Conservation (phyloP, 2,888 invertebrate species). For the Melanostoma mellinum region DNA sequence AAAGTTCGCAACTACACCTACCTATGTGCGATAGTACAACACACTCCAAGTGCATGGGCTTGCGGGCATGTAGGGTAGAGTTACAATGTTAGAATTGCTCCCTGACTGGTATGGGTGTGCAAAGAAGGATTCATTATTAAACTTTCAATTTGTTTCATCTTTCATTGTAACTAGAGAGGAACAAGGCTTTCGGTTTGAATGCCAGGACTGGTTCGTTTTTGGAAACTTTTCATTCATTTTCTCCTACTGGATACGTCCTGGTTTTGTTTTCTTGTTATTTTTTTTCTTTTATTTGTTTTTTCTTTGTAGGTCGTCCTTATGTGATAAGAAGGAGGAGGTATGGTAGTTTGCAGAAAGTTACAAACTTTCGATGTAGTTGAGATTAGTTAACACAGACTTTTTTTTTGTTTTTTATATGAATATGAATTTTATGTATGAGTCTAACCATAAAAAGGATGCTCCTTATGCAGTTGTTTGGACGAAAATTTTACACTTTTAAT, state of each 20-base stretch:
- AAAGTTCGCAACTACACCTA: conserved; percentile 6
- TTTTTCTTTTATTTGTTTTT: neutral
- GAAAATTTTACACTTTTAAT: no score
- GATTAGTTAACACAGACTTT: conserved; percentile 52
- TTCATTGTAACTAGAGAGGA: conserved; percentile 9
- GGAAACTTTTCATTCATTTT: conserved; percentile 22
- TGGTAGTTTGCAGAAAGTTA: conserved; percentile 37
- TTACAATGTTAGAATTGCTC: conserved; percentile 30
- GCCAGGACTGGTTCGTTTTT: conserved; percentile 1
- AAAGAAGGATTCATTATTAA: conserved; percentile 41
- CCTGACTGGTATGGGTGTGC: neutral
- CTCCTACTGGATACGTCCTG: neutral
- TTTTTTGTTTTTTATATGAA: conserved; percentile 10
- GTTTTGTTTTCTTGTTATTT: conserved; percentile 1
- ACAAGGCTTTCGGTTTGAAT: neutral
- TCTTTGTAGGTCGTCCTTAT: conserved; percentile 29
- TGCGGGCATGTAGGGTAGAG: neutral
- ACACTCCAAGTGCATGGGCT: neutral
- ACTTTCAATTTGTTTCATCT: conserved; percentile 56
- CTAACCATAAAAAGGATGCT: conserved; percentile 10
- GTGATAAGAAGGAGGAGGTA: conserved; percentile 19
- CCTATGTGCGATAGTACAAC: neutral
- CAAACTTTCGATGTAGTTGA: conserved; percentile 46
- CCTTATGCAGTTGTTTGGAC: no score
- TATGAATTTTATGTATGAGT: conserved; percentile 4